Base-by-base conservation (phyloP, 2,888 invertebrate genomes). In the Campoletis raptor region DNA sequence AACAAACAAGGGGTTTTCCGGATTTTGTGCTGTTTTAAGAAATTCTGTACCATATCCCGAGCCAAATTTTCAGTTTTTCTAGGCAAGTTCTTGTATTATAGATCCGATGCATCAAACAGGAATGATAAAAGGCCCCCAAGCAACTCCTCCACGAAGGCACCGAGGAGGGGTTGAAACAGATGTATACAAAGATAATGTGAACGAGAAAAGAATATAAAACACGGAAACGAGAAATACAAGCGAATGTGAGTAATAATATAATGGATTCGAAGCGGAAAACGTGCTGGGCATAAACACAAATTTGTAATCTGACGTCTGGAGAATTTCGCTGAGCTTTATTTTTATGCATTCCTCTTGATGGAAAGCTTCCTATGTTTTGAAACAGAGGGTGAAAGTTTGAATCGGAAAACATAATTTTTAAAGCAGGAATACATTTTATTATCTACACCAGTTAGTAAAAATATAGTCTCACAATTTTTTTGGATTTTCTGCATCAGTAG, bases 221-320 rank as follows among this genome's bases (percentile, higher is more conserved):
- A 48, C 70, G 48, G 70, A 48, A n/a, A 45, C 18, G 24, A n/a
- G 36, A 72, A 72, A 72, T 30, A 54, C 45, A 36, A 30, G 21
- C 54, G 72, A 57, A 72, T 57, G 81, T 66, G 37, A 37, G 81
- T 48, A 73, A 81, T 85, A 78, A 85, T 81, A 24, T 48, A 81
- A 81, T 48, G 78, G 67, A 85, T 74, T 81, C 67, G 15, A 30
- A 40, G 48, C 77, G 77, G 48, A 74, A 81, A 81, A 73, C 70
- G 77, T 67, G 76, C 24, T 66, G 52, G 64, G 76, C 80, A 84
- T 79, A 77, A 86, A 84, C 78, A 86, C 42, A 54, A 81, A 87
- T 83, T 74, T 45, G 64, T 87, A 85, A 85, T 83, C 54, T 77
- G 48, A 21, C 54, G 45, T 72, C 48, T n/a, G n/a, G 52, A 54